Evolutionary conservation across 2,797 vertebrate genomes (phyloP), one percentile per base, ranked within the genome.

Genomic region (Ibycter americanus): DNA sequence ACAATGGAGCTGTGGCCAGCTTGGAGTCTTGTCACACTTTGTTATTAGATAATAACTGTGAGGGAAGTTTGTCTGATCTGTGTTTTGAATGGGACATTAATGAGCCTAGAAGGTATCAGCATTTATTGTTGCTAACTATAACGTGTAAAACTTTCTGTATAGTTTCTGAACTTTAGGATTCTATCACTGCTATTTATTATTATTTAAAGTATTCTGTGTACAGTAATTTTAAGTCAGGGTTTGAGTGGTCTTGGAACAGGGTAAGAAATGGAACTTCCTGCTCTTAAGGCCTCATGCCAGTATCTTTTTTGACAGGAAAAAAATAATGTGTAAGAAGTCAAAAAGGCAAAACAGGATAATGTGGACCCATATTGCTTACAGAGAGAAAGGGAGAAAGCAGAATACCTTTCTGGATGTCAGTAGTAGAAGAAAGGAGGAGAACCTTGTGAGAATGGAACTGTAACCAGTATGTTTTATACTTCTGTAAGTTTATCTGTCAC

Each of bases 61-160:
- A 87, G 56, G 19, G 42, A 36, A 58, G 9, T 67, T 70, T 10
- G 2, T 63, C 76, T 90, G 27, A 9, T 86, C 6, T 3, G 1
- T 90, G 21, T 81, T 94, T 83, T 70, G n/a, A 71, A 29, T 81
- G 16, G 40, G 20, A 27, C 15, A 11, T 44, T 63, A 71, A 56
- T 36, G 31, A 77, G 3, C 44, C 27, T 81, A 17, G 20, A 78
- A 52, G 17, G 54, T 25, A 27, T 26, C n/a, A 71, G 42, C 4
- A 10, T 70, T 83, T 77, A 11, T 44, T 83, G 19, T 58, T 86
- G 52, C 56, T 81, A 63, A 44, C 38, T 77, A 25, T 56, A 68
- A 8, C 0, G 0, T 42, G 7, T 82, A 31, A 78, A 82, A 32
- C 5, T 21, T 58, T 49, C n/a, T 40, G 6, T 74, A 15, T 51